Conservation (phyloP, 2,888 invertebrate species). For the Morpho helenor region DNA sequence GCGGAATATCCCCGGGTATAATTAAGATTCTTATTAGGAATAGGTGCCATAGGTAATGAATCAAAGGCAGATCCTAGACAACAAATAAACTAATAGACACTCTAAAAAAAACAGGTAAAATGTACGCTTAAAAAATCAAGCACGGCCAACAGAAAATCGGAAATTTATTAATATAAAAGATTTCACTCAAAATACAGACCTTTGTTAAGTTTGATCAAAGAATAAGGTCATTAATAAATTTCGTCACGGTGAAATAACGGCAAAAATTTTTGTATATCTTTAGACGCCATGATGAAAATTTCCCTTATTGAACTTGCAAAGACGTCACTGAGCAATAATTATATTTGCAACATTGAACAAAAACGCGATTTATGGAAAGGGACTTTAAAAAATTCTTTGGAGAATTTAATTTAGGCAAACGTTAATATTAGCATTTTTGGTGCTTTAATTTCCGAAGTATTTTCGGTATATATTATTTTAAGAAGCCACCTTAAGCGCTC, state of each 20-base stretch:
- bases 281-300: conserved; percentile 3
- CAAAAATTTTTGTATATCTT: conserved; percentile 1
- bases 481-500: too few relatives aligned
- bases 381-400: conserved; percentile 22
- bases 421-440: not conserved
- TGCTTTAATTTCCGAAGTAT: not conserved
- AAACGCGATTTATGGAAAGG: not conserved
- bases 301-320: conserved; percentile 2
- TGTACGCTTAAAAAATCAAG: too few relatives aligned
- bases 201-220: conserved; percentile 2
- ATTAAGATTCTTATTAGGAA: too few relatives aligned
- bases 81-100: too few relatives aligned
- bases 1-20: too few relatives aligned
- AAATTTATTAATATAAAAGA: not conserved
- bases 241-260: conserved; percentile 2
- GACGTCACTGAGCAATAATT: conserved; percentile 4
- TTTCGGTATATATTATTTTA: not conserved
- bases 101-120: too few relatives aligned
- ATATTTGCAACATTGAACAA: not conserved
- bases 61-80: too few relatives aligned
- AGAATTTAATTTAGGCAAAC: not conserved
- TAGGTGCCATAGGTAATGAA: too few relatives aligned
- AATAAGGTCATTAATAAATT: not conserved
- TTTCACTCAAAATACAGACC: not conserved
- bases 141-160: too few relatives aligned